Base-by-base conservation (phyloP, 2,888 invertebrate species). In the Cybosia mesomella region DNA sequence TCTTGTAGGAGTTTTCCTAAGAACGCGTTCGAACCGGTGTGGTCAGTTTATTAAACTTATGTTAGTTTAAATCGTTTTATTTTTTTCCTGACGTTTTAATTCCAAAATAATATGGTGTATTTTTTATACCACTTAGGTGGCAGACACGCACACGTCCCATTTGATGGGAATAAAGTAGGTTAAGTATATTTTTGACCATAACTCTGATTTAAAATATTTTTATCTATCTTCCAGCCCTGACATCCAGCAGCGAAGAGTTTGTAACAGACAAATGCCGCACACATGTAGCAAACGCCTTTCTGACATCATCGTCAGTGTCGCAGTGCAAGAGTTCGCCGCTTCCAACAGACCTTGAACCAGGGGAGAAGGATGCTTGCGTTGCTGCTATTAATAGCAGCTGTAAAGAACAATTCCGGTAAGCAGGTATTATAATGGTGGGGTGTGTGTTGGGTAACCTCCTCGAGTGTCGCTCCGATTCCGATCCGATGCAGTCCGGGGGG, bases 191-290 rank as follows among this genome's bases (percentile, higher is more conserved):
- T 43, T 7, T 43, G 4, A 5, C 18, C 43, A 18, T 5, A 7
- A 11, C 5, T 58, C 22, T 1, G 13, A 22, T 59, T 24, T n/a
- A n/a, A n/a, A 22, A 15, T 1, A 1, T 3, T 21, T 18, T 24
- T 39, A 0, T 1, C 0, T 34, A 22, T 13, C 3, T 55, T 57
- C 13, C 24, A 64, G 55, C 39, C 28, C 18, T 36, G 1, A 15
- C 39, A 57, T 57, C 18, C 83, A 91, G 91, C 83, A 91, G 91
- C 83, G 78, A 75, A 4, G 32, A 80, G 58, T 88, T 88, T 28
- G 72, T 91, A 18, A 83, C 81, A 54, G 92, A 92, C 0, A 73
- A 76, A 70, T 93, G 94, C 73, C 93, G 93, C 72, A 64, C 71
- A 0, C 84, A 89, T 68, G 93, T 89, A 1, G 87, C 91, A 67